Percentiles rank a stretch among this genome's conserved stretches.
Evolutionary conservation across 2,888 invertebrate genomes (phyloP).

Genomic region (Andrena fulva): DNA sequence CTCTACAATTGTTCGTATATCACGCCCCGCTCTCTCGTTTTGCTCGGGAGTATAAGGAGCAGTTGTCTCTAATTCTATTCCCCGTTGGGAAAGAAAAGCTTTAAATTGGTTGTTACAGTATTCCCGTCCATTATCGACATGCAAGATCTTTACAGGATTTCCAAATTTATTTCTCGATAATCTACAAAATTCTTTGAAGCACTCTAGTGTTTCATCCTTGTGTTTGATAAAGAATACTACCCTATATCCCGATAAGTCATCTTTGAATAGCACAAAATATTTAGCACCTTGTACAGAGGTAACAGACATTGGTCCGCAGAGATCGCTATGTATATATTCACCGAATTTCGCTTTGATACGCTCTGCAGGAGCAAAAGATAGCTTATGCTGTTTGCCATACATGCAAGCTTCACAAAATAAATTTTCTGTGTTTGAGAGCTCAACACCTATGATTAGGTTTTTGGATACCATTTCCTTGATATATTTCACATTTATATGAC

Average conservation of each 20-base stretch:
- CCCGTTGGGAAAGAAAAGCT: not conserved
- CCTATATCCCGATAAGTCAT: not conserved
- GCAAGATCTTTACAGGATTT: not conserved
- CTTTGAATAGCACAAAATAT: constrained; percentile 1
- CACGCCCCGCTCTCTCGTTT: constrained; percentile 8
- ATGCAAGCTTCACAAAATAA: constrained; percentile 3
- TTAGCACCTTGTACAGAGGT: not conserved
- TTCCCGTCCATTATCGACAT: not conserved
- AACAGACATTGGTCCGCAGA: not conserved
- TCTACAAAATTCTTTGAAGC: not conserved
- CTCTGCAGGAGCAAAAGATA: not conserved
- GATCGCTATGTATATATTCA: not conserved
- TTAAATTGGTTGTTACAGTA: not conserved
- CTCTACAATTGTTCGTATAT: constrained; percentile 20
- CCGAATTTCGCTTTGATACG: not conserved
- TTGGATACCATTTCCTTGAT: not conserved
- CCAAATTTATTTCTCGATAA: not conserved
- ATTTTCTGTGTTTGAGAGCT: not conserved
- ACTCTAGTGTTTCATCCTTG: not conserved
- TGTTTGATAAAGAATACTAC: not conserved
- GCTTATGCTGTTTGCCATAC: not conserved
- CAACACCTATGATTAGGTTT: not conserved
- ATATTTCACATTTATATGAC: not conserved
- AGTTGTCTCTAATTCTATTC: not conserved
- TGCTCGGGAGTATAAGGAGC: constrained; percentile 2